These are phyloP conservation scores for Pipistrellus kuhlii DNA, from an alignment of 2,797 vertebrate species.

Conservation along the genomic window DNA sequence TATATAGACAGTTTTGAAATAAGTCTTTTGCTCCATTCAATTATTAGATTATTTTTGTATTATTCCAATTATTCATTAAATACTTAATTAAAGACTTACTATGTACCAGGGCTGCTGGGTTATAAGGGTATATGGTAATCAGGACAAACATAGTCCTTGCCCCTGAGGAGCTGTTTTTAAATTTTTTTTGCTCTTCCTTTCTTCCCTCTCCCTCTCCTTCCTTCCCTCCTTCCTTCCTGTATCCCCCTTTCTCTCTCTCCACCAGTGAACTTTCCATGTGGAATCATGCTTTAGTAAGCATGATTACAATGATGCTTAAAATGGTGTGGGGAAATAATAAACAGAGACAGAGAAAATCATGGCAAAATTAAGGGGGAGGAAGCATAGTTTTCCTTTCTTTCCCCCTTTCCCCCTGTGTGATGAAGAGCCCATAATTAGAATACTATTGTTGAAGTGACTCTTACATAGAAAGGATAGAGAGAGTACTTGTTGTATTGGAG, in stretches of 20 bases:
- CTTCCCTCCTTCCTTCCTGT: too few relatives aligned
- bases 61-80: slow-evolving; percentile 27
- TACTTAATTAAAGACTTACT: slow-evolving; percentile 1
- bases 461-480: slow-evolving; percentile 31
- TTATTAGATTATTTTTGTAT: slow-evolving; percentile 1
- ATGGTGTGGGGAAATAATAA: not conserved
- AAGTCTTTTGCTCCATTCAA: not conserved
- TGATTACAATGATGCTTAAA: slow-evolving; percentile 7
- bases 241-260: too few relatives aligned
- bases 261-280: not conserved
- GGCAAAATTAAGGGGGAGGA: not conserved
- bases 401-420: not conserved
- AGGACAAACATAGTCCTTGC: not conserved
- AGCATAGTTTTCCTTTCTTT: not conserved
- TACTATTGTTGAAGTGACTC: not conserved
- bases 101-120: not conserved
- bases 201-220: too few relatives aligned
- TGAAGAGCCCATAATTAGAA: slow-evolving; percentile 24
- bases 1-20: not conserved
- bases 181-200: not conserved
- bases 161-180: not conserved
- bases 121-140: not conserved
- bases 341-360: not conserved
- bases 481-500: slow-evolving; percentile 22
- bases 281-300: not conserved